phyloP scores from a whole-genome alignment of 2,113 vertebrate genomes.

The Montifringilla adamsi region DNA sequence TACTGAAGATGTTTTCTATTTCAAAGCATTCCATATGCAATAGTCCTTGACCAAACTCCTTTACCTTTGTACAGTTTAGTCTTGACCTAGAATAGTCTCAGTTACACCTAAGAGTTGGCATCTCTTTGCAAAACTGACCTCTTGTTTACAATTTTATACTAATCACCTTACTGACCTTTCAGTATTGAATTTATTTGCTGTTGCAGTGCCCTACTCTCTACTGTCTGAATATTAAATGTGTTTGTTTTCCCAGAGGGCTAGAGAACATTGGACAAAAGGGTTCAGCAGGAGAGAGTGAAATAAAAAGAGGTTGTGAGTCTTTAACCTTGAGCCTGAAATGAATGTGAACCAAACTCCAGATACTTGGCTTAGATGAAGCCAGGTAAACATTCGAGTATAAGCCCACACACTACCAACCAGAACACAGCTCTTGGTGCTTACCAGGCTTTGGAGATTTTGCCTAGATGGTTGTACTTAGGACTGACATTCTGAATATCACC shows the following conservation, averaged over 20 bases:
- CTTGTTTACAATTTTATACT: slow-evolving; percentile 66
- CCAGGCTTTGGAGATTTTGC: slow-evolving; percentile 38
- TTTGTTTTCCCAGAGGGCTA: slow-evolving; percentile 99
- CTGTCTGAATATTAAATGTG: slow-evolving; percentile 96
- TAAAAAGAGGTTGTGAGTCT: slow-evolving; percentile 99
- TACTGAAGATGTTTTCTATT: not conserved
- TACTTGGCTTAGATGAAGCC: slow-evolving; percentile 83
- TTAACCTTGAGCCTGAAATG: slow-evolving; percentile 87
- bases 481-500: slow-evolving; percentile 31
- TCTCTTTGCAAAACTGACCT: slow-evolving; percentile 67
- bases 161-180: slow-evolving; percentile 68
- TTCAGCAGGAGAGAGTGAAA: slow-evolving; percentile 98
- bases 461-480: slow-evolving; percentile 3
- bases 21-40: not conserved
- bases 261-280: slow-evolving; percentile 96
- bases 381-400: slow-evolving; percentile 97
- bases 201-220: slow-evolving; percentile 73
- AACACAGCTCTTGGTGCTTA: slow-evolving; percentile 14
- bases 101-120: slow-evolving; percentile 52
- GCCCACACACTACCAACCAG: slow-evolving; percentile 68
- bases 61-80: not conserved
- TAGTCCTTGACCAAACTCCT: not conserved
- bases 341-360: slow-evolving; percentile 88
- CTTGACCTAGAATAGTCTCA: not conserved
- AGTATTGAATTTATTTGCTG: slow-evolving; percentile 76